Evolutionary conservation across 1,140 invertebrate genomes (phyloP), one percentile per base, ranked within the genome.

Genomic region (Ganaspis sp.): DNA sequence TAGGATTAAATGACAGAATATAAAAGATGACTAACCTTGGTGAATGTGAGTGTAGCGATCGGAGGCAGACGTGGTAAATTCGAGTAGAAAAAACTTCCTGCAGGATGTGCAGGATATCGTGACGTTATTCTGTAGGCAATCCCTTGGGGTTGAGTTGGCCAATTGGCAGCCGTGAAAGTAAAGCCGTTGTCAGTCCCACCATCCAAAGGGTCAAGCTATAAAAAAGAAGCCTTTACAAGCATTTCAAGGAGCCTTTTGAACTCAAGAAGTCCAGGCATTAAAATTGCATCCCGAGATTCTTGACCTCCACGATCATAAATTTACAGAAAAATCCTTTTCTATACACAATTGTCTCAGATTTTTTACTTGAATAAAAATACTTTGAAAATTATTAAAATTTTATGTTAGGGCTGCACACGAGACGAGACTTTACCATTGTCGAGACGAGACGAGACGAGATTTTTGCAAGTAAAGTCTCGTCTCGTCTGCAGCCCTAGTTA

Each of bases 131-230:
- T 94, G 89, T 96, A 96, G 70, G 98, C 96, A 80, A 96, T 95
- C 81, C 97, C 96, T 89, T 96, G 96, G 0, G 98, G 98, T 74
- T 96, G 94, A 1, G 97, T 98, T 49, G 96, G 95, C 94, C 96
- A 97, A 91, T 99, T 98, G 37, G 96, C 96, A 34, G 98, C 97
- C 76, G 98, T 99, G 89, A 99, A 99, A 71, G 98, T 98, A 88
- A 98, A 96, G 0, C 98, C 98, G 90, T 98, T 98, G 92, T 99
- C 98, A 34, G 97, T 99, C 54, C 98, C 98, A 23, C 98, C 98
- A 92, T 99, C 98, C 85, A 98, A 93, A 19, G 98, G 98, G 91
- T 97, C 96, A 85, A 98, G 94, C 96, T 96, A 90, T 49, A 85
- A 81, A 64, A 64, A 64, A 64, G 23, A 8, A 17, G 19, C n/a